Evolutionary conservation across 2,113 vertebrate genomes (phyloP), one percentile per base, ranked within the genome.

Genomic region (Globicephala melas): DNA sequence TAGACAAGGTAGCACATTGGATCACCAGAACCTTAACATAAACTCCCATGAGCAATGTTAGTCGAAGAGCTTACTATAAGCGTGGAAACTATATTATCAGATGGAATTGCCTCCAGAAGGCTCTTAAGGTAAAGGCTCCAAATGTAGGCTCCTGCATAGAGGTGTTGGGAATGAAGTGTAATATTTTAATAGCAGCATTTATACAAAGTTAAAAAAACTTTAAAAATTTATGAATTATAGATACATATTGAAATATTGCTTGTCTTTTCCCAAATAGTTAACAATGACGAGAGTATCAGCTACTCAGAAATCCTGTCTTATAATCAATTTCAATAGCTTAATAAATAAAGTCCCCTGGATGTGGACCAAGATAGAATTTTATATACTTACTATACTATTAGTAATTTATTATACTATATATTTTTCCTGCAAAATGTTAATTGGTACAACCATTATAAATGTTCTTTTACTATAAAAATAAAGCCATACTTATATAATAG

Each of bases 181-280:
- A 71, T 81, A 84, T 92, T 95, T 95, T 94, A 77, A 60, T 77
- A 92, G 79, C 33, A 94, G 18, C 33, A 80, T 97, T 87, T 95
- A 76, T 84, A 47, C n/a, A 20, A 95, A 79, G 12, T 55, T 63
- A 25, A 31, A 73, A 86, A 79, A 26, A 87, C 9, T n/a, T 73
- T 11, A 25, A 28, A 73, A 86, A 71, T 71, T 68, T 38, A 44
- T 41, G 26, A 95, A 82, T 28, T 87, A 55, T 11, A 87, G 11
- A 60, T 85, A 31, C 62, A 91, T 81, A 50, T 15, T 65, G 28
- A 97, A 55, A 85, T 1, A 25, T 95, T 85, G 21, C 9, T 83
- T 33, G 17, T 87, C 36, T 47, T 95, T 93, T 84, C 11, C 31
- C 31, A 91, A 73, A 91, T 83, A 63, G 26, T 90, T 96, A 6